Conservation (phyloP, 1,140 invertebrate genomes). For the Diploscapter pachys region DNA sequence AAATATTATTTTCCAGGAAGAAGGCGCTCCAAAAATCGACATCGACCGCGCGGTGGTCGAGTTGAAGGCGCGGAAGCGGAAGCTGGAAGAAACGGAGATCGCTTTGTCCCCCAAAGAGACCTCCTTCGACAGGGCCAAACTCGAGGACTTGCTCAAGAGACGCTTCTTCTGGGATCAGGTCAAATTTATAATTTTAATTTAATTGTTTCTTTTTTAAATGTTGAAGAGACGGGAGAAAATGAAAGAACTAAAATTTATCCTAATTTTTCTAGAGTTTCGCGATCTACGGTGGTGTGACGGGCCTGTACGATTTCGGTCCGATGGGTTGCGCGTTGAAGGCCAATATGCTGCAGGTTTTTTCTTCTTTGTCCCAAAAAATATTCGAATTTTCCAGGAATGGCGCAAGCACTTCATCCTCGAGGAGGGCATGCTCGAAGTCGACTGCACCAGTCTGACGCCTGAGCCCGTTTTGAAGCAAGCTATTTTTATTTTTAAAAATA, state of each 20-base stretch:
- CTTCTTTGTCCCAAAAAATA: too few species aligned
- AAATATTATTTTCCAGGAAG: too few species aligned
- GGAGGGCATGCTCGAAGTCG: constrained; percentile 97
- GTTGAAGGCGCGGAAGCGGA: constrained; percentile 82
- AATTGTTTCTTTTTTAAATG: too few species aligned
- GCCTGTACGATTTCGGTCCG: constrained; percentile 84
- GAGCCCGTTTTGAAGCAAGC: constrained; percentile 83
- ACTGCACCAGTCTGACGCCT: constrained; percentile 93
- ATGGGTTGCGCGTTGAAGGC: constrained; percentile 98
- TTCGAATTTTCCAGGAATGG: constrained; percentile 67
- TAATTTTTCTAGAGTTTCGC: constrained; percentile 73
- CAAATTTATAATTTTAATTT: too few species aligned
- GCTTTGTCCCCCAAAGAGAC: constrained; percentile 71
- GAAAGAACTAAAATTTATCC: too few species aligned
- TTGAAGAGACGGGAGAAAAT: too few species aligned
- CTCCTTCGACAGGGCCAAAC: constrained; percentile 82
- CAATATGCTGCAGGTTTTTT: constrained; percentile 69
- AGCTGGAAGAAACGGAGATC: constrained; percentile 88
- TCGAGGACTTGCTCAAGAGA: constrained; percentile 95
- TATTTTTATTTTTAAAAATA: constrained; percentile 24
- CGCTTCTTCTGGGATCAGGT: constrained; percentile 92
- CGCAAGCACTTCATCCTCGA: constrained; percentile 92
- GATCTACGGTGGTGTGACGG: constrained; percentile 85
- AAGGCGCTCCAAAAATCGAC: constrained; percentile 80
- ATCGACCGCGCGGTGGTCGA: constrained; percentile 88